These are phyloP conservation scores for Microcebus lehilahytsara DNA, from an alignment of 2,113 vertebrate genomes.

Conservation along the genomic window DNA sequence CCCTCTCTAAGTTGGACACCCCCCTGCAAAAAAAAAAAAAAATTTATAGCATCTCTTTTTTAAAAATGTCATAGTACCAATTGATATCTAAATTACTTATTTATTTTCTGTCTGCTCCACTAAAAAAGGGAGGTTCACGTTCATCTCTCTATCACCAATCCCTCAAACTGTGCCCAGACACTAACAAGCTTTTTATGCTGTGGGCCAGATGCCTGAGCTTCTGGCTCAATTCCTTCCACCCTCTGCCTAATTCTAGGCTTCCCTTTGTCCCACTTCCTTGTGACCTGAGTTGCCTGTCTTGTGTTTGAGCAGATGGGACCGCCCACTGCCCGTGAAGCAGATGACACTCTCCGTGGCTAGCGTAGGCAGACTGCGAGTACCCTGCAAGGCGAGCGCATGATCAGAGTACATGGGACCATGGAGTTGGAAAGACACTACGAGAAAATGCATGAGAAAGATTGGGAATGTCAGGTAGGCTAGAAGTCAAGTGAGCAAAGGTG, in stretches of 20 bases:
- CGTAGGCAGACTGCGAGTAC: constrained; percentile 62
- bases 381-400: neutral
- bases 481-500: neutral
- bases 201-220: neutral
- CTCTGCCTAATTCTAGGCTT: constrained; percentile 53
- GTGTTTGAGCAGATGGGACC: constrained; percentile 73
- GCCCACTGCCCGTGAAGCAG: constrained; percentile 68
- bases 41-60: neutral
- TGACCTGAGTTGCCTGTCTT: constrained; percentile 36
- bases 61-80: neutral
- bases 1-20: neutral
- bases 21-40: neutral
- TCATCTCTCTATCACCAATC: neutral
- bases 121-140: neutral
- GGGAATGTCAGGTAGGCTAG: neutral
- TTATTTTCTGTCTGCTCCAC: neutral
- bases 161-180: neutral
- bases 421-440: neutral
- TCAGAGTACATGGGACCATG: neutral
- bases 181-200: neutral
- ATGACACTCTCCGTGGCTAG: constrained; percentile 53
- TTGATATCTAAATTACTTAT: neutral
- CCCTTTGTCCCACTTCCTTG: constrained; percentile 42
- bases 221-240: neutral
- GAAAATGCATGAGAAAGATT: neutral